Evolutionary conservation across 2,888 invertebrate genomes (phyloP).

Genomic region (Harpalus rufipes): DNA sequence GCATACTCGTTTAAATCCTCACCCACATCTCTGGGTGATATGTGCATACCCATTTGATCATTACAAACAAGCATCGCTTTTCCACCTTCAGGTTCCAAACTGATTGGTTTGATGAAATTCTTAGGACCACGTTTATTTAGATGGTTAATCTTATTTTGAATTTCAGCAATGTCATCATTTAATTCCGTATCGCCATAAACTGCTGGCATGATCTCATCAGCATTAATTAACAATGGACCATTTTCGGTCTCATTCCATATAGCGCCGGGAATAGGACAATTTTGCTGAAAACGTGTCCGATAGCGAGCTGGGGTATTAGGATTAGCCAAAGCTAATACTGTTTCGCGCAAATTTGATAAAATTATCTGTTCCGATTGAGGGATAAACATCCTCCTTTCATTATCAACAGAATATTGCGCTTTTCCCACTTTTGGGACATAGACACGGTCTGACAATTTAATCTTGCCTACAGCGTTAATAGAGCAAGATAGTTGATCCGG

Average conservation of each 20-base stretch:
- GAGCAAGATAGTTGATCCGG: constrained; percentile 2
- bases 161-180: neutral
- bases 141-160: too few relatives aligned
- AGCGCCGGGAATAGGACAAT: constrained; percentile 16
- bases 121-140: too few relatives aligned
- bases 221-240: neutral
- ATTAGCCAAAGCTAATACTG: neutral
- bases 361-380: constrained; percentile 21
- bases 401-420: too few relatives aligned
- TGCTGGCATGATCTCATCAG: constrained; percentile 8
- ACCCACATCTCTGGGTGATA: too few relatives aligned
- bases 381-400: constrained; percentile 2
- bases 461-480: neutral
- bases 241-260: neutral
- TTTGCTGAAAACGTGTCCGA: neutral
- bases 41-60: too few relatives aligned
- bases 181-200: neutral
- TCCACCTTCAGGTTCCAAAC: too few relatives aligned
- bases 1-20: too few relatives aligned
- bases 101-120: too few relatives aligned
- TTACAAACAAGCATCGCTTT: too few relatives aligned
- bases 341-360: neutral
- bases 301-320: neutral
- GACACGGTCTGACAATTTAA: neutral
- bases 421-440: constrained; percentile 23